Conservation (phyloP, 2,888 invertebrate genomes). For the Drosophila fulvimacula region DNA sequence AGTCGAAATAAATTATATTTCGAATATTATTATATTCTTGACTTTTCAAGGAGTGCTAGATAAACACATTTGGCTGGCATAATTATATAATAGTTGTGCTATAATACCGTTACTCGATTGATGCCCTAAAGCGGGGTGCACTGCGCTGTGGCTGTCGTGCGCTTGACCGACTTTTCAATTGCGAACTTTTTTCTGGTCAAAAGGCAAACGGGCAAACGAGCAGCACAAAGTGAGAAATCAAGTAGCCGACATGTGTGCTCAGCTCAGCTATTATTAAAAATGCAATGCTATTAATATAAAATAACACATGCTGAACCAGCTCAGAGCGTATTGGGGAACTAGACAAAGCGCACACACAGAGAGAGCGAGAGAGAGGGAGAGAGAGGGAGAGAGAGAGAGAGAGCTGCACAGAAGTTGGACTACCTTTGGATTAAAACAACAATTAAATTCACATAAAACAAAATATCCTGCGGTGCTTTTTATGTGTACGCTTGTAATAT, state of each 20-base stretch:
- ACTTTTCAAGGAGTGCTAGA: background rate
- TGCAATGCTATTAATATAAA: conserved; percentile 55
- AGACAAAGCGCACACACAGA: background rate
- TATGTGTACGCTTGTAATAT: conserved; percentile 73
- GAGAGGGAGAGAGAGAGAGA: background rate
- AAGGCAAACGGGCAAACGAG: conserved; percentile 7
- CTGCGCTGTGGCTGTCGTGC: conserved; percentile 8
- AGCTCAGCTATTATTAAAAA: conserved; percentile 50
- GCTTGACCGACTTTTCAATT: conserved; percentile 50
- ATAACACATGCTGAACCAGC: conserved; percentile 29
- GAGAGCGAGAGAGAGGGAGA: background rate
- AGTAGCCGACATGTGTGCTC: conserved; percentile 39
- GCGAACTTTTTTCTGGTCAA: conserved; percentile 21
- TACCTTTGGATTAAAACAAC: conserved; percentile 74
- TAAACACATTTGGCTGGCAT: conserved; percentile 5
- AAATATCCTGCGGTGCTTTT: conserved; percentile 79
- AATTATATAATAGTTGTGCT: conserved; percentile 20
- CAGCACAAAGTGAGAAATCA: conserved; percentile 43
- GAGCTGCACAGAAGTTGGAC: conserved; percentile 16
- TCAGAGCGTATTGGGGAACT: conserved; percentile 6
- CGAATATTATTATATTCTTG: fast-evolving
- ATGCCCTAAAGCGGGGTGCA: conserved; percentile 1
- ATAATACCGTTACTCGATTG: conserved; percentile 38
- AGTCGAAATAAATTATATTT: background rate
- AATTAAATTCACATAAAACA: conserved; percentile 82